Evolutionary conservation across 2,888 invertebrate genomes (phyloP).

Genomic region (Automeris io): DNA sequence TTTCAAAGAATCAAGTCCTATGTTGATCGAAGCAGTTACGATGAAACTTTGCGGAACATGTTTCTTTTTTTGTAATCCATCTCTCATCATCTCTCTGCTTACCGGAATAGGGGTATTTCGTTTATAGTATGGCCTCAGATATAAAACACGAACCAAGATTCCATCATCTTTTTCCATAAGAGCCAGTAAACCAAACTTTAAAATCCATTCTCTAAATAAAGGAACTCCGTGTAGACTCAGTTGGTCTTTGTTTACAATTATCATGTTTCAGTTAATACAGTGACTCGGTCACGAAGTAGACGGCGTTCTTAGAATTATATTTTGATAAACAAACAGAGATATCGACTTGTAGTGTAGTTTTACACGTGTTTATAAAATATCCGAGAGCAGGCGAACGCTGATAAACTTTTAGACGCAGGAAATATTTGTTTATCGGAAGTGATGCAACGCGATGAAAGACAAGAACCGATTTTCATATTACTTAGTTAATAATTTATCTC

Average conservation of each 20-base stretch:
- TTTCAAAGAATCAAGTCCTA: slow-evolving; percentile 10
- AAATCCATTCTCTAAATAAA: slow-evolving; percentile 14
- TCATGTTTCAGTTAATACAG: slow-evolving; percentile 33
- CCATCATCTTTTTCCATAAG: no score
- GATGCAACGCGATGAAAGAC: no score
- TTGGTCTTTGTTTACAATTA: slow-evolving; percentile 30
- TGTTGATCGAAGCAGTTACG: not conserved
- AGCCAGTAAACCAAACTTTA: slow-evolving; percentile 6
- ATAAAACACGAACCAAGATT: no score
- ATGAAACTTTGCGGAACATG: not conserved
- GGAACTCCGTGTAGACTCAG: slow-evolving; percentile 17
- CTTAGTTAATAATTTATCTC: no score
- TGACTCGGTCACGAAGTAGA: slow-evolving; percentile 23
- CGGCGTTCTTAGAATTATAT: slow-evolving; percentile 24
- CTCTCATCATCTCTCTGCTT: no score
- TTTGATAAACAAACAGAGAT: slow-evolving; percentile 5
- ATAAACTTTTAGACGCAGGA: no score
- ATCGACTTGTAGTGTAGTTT: slow-evolving; percentile 22
- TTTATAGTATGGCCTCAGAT: no score
- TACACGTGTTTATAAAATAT: slow-evolving; percentile 28
- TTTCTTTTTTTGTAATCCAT: no score
- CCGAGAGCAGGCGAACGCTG: no score
- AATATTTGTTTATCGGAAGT: no score
- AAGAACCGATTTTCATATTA: no score
- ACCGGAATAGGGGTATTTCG: no score